Conservation (phyloP, 37 sponge, comb jelly and placozoan genomes). For the Tethya wilhelma region DNA sequence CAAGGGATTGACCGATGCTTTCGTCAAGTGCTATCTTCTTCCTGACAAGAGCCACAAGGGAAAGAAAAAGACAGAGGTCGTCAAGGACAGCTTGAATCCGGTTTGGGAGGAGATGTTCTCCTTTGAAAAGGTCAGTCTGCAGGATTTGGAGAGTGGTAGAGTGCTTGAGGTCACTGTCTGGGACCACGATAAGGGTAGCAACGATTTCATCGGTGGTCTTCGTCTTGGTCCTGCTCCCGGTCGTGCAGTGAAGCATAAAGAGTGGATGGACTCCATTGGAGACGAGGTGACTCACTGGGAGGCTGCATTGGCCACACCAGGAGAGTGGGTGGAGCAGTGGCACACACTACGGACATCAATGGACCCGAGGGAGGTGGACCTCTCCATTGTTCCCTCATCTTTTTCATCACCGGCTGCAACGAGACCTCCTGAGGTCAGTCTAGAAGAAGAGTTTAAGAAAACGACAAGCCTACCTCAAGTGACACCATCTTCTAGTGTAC, state of each 20-base stretch:
- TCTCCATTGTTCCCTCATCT: neutral
- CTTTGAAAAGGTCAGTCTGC: constrained; percentile 45
- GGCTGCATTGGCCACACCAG: constrained; percentile 41
- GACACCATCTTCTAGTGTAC: neutral
- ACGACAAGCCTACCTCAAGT: no score
- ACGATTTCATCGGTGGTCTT: constrained; percentile 65
- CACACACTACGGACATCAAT: constrained; percentile 62
- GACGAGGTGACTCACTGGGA: constrained; percentile 70
- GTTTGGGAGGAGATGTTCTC: constrained; percentile 58
- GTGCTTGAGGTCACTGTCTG: constrained; percentile 67
- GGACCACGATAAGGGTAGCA: constrained; percentile 40
- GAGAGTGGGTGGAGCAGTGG: constrained; percentile 67
- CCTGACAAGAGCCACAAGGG: constrained; percentile 59
- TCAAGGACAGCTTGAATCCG: constrained; percentile 56
- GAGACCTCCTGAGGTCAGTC: no score
- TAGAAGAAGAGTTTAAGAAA: no score
- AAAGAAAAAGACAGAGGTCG: constrained; percentile 53
- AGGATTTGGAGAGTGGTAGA: constrained; percentile 38
- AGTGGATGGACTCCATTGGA: constrained; percentile 72
- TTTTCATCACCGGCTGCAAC: neutral
- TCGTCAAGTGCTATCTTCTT: constrained; percentile 58
- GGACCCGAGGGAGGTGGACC: constrained; percentile 23
- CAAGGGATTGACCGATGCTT: constrained; percentile 4
- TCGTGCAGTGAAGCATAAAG: constrained; percentile 10
- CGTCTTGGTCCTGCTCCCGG: constrained; percentile 57